Evolutionary conservation across 2,797 vertebrate genomes (phyloP).

Genomic region (Myripristis murdjan): DNA sequence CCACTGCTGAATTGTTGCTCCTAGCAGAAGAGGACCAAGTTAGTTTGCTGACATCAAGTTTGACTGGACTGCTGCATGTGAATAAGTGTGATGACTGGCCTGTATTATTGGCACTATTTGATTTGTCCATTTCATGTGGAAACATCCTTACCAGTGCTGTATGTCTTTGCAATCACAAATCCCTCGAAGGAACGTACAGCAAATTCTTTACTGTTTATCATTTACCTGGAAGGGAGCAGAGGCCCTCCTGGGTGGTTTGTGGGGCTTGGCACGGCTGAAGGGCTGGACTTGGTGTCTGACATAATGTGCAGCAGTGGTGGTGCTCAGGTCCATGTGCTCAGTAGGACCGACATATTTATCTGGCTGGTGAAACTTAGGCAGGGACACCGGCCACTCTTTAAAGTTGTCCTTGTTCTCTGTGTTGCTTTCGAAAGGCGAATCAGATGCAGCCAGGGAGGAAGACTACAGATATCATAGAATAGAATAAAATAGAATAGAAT

Average conservation of each 20-base stretch:
- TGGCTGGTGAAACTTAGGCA: constrained; percentile 67
- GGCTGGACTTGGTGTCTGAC: constrained; percentile 76
- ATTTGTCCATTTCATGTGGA: too few species aligned
- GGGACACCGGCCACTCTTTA: constrained; percentile 81
- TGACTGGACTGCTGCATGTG: too few species aligned
- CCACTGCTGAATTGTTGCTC: too few species aligned
- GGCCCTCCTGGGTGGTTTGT: constrained; percentile 54
- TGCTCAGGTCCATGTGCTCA: constrained; percentile 83
- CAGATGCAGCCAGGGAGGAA: constrained; percentile 14
- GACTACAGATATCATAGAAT: not conserved
- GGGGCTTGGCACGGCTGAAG: constrained; percentile 78
- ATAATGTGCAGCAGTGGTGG: constrained; percentile 82
- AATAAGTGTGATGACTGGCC: too few species aligned
- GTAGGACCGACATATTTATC: constrained; percentile 77
- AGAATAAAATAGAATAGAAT: not conserved
- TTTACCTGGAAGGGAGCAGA: constrained; percentile 75
- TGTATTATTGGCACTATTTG: too few species aligned
- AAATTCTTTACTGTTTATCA: not conserved
- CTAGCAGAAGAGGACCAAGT: too few species aligned
- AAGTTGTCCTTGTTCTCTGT: constrained; percentile 89
- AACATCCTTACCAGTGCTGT: too few species aligned
- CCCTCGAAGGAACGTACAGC: not conserved
- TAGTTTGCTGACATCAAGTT: too few species aligned
- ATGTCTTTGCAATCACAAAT: too few species aligned
- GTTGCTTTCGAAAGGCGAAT: constrained; percentile 76